phyloP scores from a whole-genome alignment of 2,888 invertebrate genomes.

The Acleris laterana region DNA sequence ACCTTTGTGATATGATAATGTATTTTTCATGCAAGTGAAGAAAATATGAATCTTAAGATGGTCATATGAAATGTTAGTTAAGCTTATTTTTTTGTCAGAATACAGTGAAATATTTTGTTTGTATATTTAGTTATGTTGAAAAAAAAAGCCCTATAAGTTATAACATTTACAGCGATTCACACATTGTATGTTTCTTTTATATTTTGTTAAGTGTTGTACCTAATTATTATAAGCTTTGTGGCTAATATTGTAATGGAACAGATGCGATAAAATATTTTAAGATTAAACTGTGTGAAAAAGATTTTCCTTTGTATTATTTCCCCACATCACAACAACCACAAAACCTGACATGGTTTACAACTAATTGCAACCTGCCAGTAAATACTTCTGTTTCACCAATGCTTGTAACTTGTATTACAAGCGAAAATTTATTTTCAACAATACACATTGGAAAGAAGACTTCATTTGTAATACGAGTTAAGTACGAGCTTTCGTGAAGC shows the following conservation, averaged over 20 bases:
- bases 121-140: constrained; percentile 49
- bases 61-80: constrained; percentile 41
- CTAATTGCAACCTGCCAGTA: too few species aligned
- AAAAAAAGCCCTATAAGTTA: constrained; percentile 13
- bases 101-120: constrained; percentile 46
- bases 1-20: constrained; percentile 34
- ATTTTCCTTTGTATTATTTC: constrained; percentile 2
- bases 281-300: constrained; percentile 48
- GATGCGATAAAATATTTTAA: constrained; percentile 42
- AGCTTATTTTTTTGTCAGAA: constrained; percentile 45
- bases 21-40: constrained; percentile 28
- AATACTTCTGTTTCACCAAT: too few species aligned
- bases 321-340: neutral
- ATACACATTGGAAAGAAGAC: too few species aligned
- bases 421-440: too few species aligned
- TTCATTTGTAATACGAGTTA: too few species aligned
- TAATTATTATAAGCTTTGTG: constrained; percentile 41
- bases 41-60: constrained; percentile 21
- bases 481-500: too few species aligned
- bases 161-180: constrained; percentile 35
- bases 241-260: constrained; percentile 39
- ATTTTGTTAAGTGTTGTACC: constrained; percentile 19
- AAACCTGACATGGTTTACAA: neutral
- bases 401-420: too few species aligned
- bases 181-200: constrained; percentile 41